A percentile compares a stretch with the other conserved stretches of the same genome.
These are phyloP conservation scores for Drosophila borborema DNA, from an alignment of 2,888 invertebrate genomes.

Conservation along the genomic window DNA sequence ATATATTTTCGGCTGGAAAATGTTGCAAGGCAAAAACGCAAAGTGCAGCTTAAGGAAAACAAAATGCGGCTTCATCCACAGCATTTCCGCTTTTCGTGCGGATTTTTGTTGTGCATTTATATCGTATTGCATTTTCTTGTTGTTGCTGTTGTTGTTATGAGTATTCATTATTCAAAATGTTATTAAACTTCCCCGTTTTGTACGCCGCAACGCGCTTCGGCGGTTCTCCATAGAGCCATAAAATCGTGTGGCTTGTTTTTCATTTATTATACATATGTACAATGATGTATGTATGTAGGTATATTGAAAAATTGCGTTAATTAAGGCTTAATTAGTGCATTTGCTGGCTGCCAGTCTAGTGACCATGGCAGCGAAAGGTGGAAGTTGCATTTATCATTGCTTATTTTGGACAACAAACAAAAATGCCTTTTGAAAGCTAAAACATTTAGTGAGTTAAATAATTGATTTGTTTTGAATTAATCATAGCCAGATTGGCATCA, in stretches of 20 bases:
- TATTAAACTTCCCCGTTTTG: slow-evolving; percentile 77
- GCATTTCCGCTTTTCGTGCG: slow-evolving; percentile 73
- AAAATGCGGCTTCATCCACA: slow-evolving; percentile 65
- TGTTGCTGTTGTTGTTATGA: slow-evolving; percentile 30
- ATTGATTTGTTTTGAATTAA: slow-evolving; percentile 21
- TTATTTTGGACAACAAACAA: slow-evolving; percentile 34
- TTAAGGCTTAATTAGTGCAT: slow-evolving; percentile 74
- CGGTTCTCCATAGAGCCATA: slow-evolving; percentile 56
- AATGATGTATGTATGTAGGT: neutral
- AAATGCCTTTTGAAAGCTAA: slow-evolving; percentile 25
- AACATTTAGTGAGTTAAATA: slow-evolving; percentile 29
- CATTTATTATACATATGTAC: slow-evolving; percentile 22
- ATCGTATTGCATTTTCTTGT: slow-evolving; percentile 58
- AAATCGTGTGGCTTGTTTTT: slow-evolving; percentile 45
- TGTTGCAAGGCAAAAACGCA: slow-evolving; percentile 38
- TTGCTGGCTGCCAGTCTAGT: slow-evolving; percentile 38
- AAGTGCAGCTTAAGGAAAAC: slow-evolving; percentile 73
- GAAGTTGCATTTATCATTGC: slow-evolving; percentile 57
- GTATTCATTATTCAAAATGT: slow-evolving; percentile 70
- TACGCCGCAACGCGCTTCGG: slow-evolving; percentile 44
- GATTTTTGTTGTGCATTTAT: slow-evolving; percentile 66
- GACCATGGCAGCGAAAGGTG: slow-evolving; percentile 76
- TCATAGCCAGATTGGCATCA: neutral
- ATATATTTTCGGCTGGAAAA: slow-evolving; percentile 45
- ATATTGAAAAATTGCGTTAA: slow-evolving; percentile 63